Evolutionary conservation across 1,140 invertebrate genomes (phyloP), one percentile per base, ranked within the genome.

Genomic region (Pseudomyrmex pallidus): DNA sequence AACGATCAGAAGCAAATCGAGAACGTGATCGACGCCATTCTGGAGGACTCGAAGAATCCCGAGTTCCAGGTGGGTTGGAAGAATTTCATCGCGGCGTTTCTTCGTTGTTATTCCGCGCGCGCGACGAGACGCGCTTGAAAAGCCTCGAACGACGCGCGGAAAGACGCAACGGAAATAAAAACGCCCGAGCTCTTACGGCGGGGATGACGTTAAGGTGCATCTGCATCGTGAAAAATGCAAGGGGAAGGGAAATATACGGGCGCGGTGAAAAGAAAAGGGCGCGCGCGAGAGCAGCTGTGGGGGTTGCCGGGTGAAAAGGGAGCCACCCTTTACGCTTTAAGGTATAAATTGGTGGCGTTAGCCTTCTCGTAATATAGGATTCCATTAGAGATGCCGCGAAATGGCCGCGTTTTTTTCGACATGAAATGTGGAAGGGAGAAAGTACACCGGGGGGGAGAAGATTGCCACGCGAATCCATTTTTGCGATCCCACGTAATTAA

Each of bases 1-100:
- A 94, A 94, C 82, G 93, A 94, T 88, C 93, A 94, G 83, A 94
- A 94, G 64, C 92, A 94, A 67, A 94, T 94, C 70, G 93, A 94
- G 74, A 94, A 94, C 73, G 94, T 94, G 20, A 94, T 94, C 74
- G 94, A 94, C 57, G 93, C 94, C 1, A 94, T 94, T 76, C 88
- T 94, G 12, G 93, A 94, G 64, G 93, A 94, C 61, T 94, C 94
- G 17, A 94, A 94, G 72, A 94, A 94, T 85, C 93, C 93, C 2
- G 92, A 94, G 9, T 94, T 94, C 76, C 92, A 94, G 91, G 94
- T 94, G 76, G 54, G 77, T 20, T 20, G 13, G 25, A 1, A 22
- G 59, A 46, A n/a, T 22, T 2, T 44, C 10, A 17, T 59, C 35
- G 48, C 17, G 73, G n/a, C 46, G 25, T 54, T 35, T 1, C 2